These are phyloP conservation scores for Calypte anna DNA, from an alignment of 2,113 vertebrate genomes.

Conservation along the genomic window DNA sequence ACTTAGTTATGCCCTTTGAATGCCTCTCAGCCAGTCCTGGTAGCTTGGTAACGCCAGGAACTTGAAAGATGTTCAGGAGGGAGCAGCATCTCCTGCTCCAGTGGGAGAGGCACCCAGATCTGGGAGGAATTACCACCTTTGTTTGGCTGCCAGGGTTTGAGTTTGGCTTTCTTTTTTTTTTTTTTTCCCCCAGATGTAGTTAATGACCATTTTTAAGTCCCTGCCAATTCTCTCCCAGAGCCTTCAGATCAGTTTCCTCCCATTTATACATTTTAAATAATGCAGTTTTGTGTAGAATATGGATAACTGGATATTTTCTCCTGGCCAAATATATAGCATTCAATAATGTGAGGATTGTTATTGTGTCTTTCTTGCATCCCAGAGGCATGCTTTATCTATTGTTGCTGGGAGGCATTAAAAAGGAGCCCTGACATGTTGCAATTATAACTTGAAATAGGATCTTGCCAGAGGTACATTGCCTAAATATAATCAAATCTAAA, in stretches of 20 bases:
- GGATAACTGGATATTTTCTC: conserved; percentile 40
- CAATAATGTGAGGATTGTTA: conserved; percentile 29
- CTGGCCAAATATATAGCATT: conserved; percentile 49
- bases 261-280: conserved; percentile 44
- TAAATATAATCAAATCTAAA: conserved; percentile 49
- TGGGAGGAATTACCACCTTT: background rate
- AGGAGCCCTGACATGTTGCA: conserved; percentile 17
- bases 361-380: conserved; percentile 42
- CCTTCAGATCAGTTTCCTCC: conserved; percentile 38
- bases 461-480: conserved; percentile 25
- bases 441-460: conserved; percentile 60
- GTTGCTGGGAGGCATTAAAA: conserved; percentile 53
- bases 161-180: background rate
- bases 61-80: conserved; percentile 17
- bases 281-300: conserved; percentile 18
- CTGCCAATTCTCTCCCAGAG: background rate
- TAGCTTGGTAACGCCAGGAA: conserved; percentile 28
- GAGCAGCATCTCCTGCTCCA: background rate
- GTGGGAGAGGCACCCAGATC: conserved; percentile 7
- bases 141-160: background rate
- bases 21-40: conserved; percentile 38
- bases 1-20: conserved; percentile 56
- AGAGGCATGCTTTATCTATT: conserved; percentile 39
- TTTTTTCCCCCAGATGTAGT: background rate
- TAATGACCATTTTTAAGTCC: conserved; percentile 34